Evolutionary conservation across 2,888 invertebrate genomes (phyloP), one percentile per base, ranked within the genome.

Genomic region (Cryptocheilus praepositus): DNA sequence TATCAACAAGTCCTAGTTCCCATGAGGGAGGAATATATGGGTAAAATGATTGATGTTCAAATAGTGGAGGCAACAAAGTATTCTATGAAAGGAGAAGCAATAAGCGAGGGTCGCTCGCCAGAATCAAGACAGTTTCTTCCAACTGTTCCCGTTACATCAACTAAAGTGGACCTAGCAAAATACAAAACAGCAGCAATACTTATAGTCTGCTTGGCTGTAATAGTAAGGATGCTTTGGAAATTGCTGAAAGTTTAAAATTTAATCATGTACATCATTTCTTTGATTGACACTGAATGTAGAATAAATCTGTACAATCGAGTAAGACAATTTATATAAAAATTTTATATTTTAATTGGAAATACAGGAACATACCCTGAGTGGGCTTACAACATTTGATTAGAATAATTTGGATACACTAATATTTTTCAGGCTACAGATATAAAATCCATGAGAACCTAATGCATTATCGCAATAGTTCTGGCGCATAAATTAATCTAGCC

Each of bases 1-100:
- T 99, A 99, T 85, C 98, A 98, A 85, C 99, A 97, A 90, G 94
- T 98, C 0, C 87, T 98, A 64, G 91, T 98, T 0, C 96, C 96
- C 0, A 94, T 95, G 90, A 91, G 92, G 5, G 91, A 94, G 0
- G 92, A 92, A 77, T 93, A 93, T 54, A 92, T 98, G 92, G 98
- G 98, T 0, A 95, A 95, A 85, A 92, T 94, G 88, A 90, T 98
- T 0, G 92, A 92, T 0, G 97, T 98, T 0, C 91, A 92, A 85
- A 95, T 98, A 4, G 88, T 89, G 0, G 90, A 91, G 15, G 91
- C 93, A 0, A 91, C 91, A 0, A 96, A 96, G 81, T 95, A 95
- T 88, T 95, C 94, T 59, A 95, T 96, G 94, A 90, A 92, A 67
- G 95, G 93, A 0, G 90, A 92, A 82, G 92, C 94, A 8, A 84